Conservation (phyloP, 2,888 invertebrate species). For the Drosophila flavopinicola region DNA sequence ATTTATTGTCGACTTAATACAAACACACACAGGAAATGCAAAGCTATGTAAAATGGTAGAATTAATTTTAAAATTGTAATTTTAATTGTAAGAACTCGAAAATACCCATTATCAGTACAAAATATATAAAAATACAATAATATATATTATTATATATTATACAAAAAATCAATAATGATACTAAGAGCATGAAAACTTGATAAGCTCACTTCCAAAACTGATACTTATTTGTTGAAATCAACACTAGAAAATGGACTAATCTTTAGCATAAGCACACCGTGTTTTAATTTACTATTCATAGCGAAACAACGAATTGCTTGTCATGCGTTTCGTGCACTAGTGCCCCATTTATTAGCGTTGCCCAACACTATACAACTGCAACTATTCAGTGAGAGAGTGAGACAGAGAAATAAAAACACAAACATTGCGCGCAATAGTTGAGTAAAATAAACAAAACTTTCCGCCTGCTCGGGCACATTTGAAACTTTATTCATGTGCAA, state of each 20-base stretch:
- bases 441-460: slow-evolving; percentile 60
- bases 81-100: no score
- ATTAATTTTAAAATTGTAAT: no score
- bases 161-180: no score
- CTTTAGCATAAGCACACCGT: not conserved
- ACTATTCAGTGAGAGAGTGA: slow-evolving; percentile 1
- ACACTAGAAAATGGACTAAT: not conserved
- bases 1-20: no score
- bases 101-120: no score
- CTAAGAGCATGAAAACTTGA: no score
- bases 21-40: no score
- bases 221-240: not conserved
- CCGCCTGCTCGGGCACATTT: slow-evolving; percentile 43
- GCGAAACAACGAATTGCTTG: slow-evolving; percentile 19
- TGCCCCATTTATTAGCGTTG: slow-evolving; percentile 37
- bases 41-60: no score
- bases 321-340: slow-evolving; percentile 1
- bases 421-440: slow-evolving; percentile 51
- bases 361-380: slow-evolving; percentile 35
- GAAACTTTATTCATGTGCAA: slow-evolving; percentile 59
- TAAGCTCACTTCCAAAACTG: no score
- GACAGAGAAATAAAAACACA: slow-evolving; percentile 23
- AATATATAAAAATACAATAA: no score
- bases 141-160: no score
- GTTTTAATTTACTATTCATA: slow-evolving; percentile 31